Evolutionary conservation across 2,113 vertebrate species (phyloP), one percentile per base, ranked within the genome.

Genomic region (Cebidichthys violaceus): DNA sequence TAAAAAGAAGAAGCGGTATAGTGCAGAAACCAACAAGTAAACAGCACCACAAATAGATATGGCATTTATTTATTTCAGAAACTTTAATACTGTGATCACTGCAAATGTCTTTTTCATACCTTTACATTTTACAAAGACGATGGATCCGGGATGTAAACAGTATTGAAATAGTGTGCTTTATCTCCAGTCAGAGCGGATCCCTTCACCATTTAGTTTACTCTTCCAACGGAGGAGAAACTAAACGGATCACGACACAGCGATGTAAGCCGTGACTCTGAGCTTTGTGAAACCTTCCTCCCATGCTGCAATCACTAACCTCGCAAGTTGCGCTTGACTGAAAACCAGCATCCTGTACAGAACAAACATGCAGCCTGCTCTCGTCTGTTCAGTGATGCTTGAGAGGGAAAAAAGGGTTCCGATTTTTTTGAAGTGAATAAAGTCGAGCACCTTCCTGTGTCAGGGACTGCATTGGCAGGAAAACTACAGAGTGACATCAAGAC

Each of bases 121-220:
- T 95, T 92, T 92, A 94, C 90, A 94, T 85, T 90, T 94, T 94
- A 95, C 94, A 95, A 93, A 95, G 90, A 92, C 91, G 88, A 95
- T 89, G 89, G 90, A 93, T 89, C 88, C 61, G 74, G 86, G 92
- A 94, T 94, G 92, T 94, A 95, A 95, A 96, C 94, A 92, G 90
- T 88, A 81, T 82, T 88, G 71, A 79, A 84, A 85, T 74, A 35
- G 86, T 90, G 87, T 85, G 86, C 88, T 93, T 89, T 31, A 71
- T 85, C 33, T 71, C 14, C 54, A 50, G 89, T 73, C 71, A 77
- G 83, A 90, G 81, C 81, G 47, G 68, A 77, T 70, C 60, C 24
- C 71, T 50, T 79, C 4, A 52, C 59, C 13, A 47, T 66, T 72
- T 24, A 47, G 77, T 84, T 79, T 79, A 59, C 73, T 81, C 61